Base-by-base conservation (phyloP, 2,888 invertebrate genomes). In the Crossocerus cetratus region DNA sequence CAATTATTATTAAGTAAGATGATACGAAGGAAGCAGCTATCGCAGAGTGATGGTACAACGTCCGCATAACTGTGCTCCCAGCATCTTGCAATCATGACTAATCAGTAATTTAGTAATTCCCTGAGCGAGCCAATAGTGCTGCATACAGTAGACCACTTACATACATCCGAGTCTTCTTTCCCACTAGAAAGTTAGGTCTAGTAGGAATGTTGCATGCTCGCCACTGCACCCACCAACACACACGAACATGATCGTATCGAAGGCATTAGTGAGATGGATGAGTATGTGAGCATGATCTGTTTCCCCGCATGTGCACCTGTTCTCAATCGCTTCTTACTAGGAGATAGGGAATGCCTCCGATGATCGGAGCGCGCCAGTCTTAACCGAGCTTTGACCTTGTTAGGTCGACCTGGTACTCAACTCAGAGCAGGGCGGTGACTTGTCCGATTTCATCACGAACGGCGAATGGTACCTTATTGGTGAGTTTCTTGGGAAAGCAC, bases 401-500 rank as follows among this genome's bases (percentile, higher is more conserved):
- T 94, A 97, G 96, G 94, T 99, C 93, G 98, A 99, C 93, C 95
- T 99, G 92, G 94, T 96, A 91, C 95, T 99, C 91, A 97, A 98
- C 92, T 96, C 96, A 89, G 96, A 96, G 90, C 94, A 94, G 86
- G 98, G 97, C 84, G 99, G 99, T 83, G 99, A 99, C 92, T 94
- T 97, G 87, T 96, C 97, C 86, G 97, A 97, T 92, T 99, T 99
- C 94, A 98, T 99, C 91, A 96, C 97, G 87, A 99, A 99, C 91
- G 99, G 99, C 88, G 99, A 99, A 93, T 99, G 99, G 99, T 97
- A 98, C 92, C 94, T 99, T 90, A 95, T 99, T 93, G 98, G 99
- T 98, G 92, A 94, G 95, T 91, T 82, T 84, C 74, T 53, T 32
- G 32, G 42, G 62, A 70, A 67, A 55, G 65, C 55, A 69, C 65